Percentiles rank a stretch among this genome's conserved stretches.
Evolutionary conservation across 1,140 invertebrate species (phyloP).

Genomic region (Anastrepha obliqua): DNA sequence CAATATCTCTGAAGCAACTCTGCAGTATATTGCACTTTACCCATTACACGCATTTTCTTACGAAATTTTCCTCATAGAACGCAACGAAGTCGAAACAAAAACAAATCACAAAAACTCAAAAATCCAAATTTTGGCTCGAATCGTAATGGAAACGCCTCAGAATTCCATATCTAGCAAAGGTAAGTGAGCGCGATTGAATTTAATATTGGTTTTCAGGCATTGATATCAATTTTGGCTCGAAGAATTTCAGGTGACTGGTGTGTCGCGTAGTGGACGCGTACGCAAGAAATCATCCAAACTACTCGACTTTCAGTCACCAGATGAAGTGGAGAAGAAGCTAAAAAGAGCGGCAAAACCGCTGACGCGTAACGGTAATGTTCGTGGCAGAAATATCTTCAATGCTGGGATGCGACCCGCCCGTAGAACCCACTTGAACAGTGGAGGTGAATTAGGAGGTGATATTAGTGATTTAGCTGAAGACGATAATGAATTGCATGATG

Average conservation of each 20-base stretch:
- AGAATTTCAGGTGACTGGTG: slow-evolving; percentile 88
- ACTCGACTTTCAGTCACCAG: slow-evolving; percentile 92
- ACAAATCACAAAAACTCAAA: slow-evolving; percentile 42
- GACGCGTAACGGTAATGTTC: slow-evolving; percentile 28
- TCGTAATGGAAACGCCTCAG: slow-evolving; percentile 47
- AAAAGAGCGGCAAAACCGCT: slow-evolving; percentile 57
- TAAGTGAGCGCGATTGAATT: neutral
- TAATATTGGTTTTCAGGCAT: neutral
- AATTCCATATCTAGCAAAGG: slow-evolving; percentile 20
- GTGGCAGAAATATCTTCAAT: slow-evolving; percentile 1
- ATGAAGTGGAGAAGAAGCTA: slow-evolving; percentile 80
- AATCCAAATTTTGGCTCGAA: slow-evolving; percentile 24
- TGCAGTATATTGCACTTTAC: neutral
- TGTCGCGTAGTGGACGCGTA: slow-evolving; percentile 89
- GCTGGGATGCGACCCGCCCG: slow-evolving; percentile 61
- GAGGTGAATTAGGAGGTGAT: slow-evolving; percentile 56
- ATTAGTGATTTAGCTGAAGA: slow-evolving; percentile 58
- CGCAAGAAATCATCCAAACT: slow-evolving; percentile 96
- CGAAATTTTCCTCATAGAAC: slow-evolving; percentile 4
- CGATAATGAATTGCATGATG: slow-evolving; percentile 51
- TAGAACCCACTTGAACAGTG: slow-evolving; percentile 8
- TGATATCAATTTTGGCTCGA: slow-evolving; percentile 24
- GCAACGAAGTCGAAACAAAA: slow-evolving; percentile 46
- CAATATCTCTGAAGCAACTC: neutral
- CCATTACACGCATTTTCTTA: neutral